Evolutionary conservation across 2,113 vertebrate species (phyloP).

Genomic region (Lynx canadensis): DNA sequence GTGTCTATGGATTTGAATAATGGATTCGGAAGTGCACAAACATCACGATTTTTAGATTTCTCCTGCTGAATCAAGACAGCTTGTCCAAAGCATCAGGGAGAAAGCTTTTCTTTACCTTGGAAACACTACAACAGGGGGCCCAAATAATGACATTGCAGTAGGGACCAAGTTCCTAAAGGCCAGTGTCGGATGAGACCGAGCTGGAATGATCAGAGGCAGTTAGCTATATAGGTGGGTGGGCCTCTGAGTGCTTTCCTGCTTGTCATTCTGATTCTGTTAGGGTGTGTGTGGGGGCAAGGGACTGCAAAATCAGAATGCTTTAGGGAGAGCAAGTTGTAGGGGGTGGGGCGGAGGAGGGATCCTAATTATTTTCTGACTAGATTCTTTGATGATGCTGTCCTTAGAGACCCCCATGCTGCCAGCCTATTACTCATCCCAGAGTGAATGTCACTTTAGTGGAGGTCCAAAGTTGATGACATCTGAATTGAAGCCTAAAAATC

Average conservation of each 20-base stretch:
- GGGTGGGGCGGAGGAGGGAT: background rate
- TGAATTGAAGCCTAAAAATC: background rate
- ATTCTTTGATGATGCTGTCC: background rate
- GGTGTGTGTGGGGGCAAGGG: slow-evolving; percentile 21
- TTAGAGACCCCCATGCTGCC: background rate
- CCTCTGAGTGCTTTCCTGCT: background rate
- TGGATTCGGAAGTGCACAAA: slow-evolving; percentile 70
- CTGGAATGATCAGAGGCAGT: slow-evolving; percentile 24
- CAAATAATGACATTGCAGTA: slow-evolving; percentile 43
- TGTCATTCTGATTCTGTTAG: slow-evolving; percentile 11
- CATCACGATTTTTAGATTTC: slow-evolving; percentile 75
- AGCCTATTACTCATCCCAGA: background rate
- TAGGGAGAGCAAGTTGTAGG: background rate
- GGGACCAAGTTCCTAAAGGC: slow-evolving; percentile 18
- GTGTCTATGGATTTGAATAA: slow-evolving; percentile 75
- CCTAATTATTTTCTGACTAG: slow-evolving; percentile 45
- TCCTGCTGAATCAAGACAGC: slow-evolving; percentile 73
- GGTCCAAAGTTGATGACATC: background rate
- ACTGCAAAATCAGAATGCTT: slow-evolving; percentile 14
- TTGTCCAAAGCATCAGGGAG: slow-evolving; percentile 63
- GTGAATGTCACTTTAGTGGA: background rate
- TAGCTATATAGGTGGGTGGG: slow-evolving; percentile 30
- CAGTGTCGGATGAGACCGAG: background rate
- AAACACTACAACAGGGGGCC: slow-evolving; percentile 51
- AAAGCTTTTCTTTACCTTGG: slow-evolving; percentile 72